These are phyloP conservation scores for Antigone vipio DNA, from an alignment of 2,113 vertebrate species.

Conservation along the genomic window DNA sequence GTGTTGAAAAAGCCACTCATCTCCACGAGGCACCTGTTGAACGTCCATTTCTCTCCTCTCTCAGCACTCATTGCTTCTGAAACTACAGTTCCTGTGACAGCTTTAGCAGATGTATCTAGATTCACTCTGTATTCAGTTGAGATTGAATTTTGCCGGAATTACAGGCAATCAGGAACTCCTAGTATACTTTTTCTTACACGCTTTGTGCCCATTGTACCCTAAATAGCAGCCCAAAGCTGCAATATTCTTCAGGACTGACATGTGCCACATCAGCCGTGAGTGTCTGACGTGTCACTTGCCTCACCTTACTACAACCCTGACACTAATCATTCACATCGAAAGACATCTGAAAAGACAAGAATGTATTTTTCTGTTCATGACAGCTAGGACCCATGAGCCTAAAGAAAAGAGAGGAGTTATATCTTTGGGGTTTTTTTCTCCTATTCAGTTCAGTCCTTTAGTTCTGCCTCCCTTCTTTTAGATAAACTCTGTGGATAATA, in stretches of 20 bases:
- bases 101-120: neutral
- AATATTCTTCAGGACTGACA: neutral
- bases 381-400: neutral
- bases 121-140: neutral
- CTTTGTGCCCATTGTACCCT: neutral
- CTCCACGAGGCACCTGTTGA: neutral
- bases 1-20: neutral
- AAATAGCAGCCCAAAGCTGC: neutral
- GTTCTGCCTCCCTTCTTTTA: neutral
- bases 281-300: neutral
- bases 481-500: neutral
- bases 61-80: neutral
- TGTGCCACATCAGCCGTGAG: neutral
- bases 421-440: neutral
- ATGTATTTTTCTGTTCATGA: neutral
- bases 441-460: neutral
- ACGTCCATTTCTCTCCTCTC: neutral
- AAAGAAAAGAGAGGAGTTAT: neutral
- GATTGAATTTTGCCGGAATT: neutral
- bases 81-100: neutral
- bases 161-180: neutral
- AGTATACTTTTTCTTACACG: neutral
- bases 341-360: neutral
- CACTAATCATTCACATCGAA: neutral
- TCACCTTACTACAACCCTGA: neutral